Base-by-base conservation (phyloP, 2,113 vertebrate genomes). In the Hyaena hyaena region DNA sequence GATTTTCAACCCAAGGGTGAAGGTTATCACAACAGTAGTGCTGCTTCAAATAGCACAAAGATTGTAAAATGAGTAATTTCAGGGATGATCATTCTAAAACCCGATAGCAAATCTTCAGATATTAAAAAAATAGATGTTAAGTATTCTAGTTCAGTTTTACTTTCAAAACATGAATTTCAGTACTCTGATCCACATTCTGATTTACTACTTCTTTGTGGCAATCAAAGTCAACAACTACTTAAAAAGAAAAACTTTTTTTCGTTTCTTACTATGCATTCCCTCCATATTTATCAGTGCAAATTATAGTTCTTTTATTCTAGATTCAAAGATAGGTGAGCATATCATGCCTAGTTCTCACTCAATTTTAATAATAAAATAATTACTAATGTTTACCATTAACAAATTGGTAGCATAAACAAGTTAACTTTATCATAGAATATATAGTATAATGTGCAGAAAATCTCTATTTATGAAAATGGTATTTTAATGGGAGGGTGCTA, bases 1-100 rank as follows among this genome's bases (percentile, higher is more conserved):
- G 69, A 93, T 86, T 96, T 96, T 88, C 86, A 92, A 90, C 69
- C n/a, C n/a, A 31, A 94, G 91, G 35, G 68, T 91, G 39, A 87
- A 28, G 80, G 58, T 84, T 90, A 95, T 69, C 58, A 66, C 89
- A 93, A 90, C 90, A 92, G 73, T n/a, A 53, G 39, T 43, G 15
- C 5, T 88, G 33, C 24, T 33, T 94, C 43, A 45, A 16, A 17
- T 12, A n/a, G 84, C 58, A 71, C 68, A 93, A 96, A 85, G 61
- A 95, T 8, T 26, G 5, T 6, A 31, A 91, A 16, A 74, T 35
- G 66, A 94, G 43, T 39, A 74, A 5, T 84, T 63, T 91, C 35
- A 9, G 69, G 43, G 53, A 71, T 39, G 33, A 88, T 58, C 63
- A 93, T 61, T 55, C 88, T 68, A 83, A 88, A 97, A 73, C 77